These are phyloP conservation scores for Intellagama lesueurii DNA, from an alignment of 2,797 vertebrate genomes.

Conservation along the genomic window DNA sequence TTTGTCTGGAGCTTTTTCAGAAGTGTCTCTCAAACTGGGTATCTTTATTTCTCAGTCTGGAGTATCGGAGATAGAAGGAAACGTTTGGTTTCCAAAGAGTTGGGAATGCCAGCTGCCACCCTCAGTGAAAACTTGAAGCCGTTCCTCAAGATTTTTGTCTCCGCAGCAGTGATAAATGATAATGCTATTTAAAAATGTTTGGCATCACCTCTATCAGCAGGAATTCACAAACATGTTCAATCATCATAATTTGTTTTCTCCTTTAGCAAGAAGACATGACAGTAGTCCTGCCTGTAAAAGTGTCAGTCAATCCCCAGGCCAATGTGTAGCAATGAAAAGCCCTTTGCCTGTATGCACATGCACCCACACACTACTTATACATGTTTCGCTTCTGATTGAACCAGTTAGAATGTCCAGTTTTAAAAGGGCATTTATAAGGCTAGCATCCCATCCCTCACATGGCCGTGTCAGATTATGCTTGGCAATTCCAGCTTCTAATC, in stretches of 20 bases:
- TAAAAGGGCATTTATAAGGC: background rate
- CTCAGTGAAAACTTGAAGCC: conserved; percentile 31
- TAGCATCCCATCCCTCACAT: background rate
- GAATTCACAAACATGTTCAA: conserved; percentile 3
- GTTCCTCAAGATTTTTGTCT: background rate
- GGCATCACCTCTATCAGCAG: background rate
- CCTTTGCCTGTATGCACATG: background rate
- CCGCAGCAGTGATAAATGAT: background rate
- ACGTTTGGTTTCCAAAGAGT: background rate
- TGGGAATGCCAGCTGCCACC: rapidly evolving
- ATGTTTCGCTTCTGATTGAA: background rate
- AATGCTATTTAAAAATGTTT: conserved; percentile 2
- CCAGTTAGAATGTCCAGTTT: background rate
- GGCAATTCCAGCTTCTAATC: background rate
- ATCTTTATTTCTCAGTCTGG: background rate
- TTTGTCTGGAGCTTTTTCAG: background rate
- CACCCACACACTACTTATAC: no score
- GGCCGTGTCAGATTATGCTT: background rate
- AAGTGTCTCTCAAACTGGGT: background rate
- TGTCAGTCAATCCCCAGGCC: background rate
- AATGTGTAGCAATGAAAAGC: background rate
- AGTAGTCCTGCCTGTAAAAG: background rate
- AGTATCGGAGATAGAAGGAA: rapidly evolving
- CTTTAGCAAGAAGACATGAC: background rate
- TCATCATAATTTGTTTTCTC: conserved; percentile 1